Conservation (phyloP, 2,888 invertebrate genomes). For the Cosmopolites sordidus region DNA sequence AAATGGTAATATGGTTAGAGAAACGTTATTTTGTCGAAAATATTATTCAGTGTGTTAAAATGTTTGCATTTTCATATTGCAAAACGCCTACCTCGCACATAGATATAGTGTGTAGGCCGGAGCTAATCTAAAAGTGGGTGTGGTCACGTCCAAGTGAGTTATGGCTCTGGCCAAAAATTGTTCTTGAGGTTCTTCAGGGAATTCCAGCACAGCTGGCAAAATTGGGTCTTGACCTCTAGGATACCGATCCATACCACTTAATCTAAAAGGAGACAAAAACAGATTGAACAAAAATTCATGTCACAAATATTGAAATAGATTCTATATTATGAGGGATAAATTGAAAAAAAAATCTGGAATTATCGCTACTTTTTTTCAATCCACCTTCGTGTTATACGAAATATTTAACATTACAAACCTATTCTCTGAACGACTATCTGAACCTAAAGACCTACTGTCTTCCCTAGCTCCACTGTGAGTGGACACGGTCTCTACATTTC, state of each 20-base stretch:
- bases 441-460: slow-evolving; percentile 57
- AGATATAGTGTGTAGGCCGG: slow-evolving; percentile 96
- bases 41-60: neutral
- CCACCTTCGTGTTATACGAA: neutral
- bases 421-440: slow-evolving; percentile 64
- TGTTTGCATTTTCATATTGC: neutral
- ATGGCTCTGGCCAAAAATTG: slow-evolving; percentile 85
- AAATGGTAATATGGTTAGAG: no score
- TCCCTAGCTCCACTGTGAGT: slow-evolving; percentile 77
- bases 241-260: slow-evolving; percentile 51
- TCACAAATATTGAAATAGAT: neutral
- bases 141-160: slow-evolving; percentile 81
- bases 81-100: slow-evolving; percentile 69
- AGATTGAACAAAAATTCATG: no score
- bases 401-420: slow-evolving; percentile 55
- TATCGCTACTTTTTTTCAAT: no score
- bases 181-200: slow-evolving; percentile 92
- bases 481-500: slow-evolving; percentile 87
- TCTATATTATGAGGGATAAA: neutral
- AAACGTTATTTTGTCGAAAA: no score
- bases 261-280: slow-evolving; percentile 30
- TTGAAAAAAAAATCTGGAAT: neutral
- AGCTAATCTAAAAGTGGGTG: slow-evolving; percentile 89
- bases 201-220: slow-evolving; percentile 90
- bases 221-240: slow-evolving; percentile 80